phyloP scores from a whole-genome alignment of 1,140 invertebrate species.

The Drosophila busckii region DNA sequence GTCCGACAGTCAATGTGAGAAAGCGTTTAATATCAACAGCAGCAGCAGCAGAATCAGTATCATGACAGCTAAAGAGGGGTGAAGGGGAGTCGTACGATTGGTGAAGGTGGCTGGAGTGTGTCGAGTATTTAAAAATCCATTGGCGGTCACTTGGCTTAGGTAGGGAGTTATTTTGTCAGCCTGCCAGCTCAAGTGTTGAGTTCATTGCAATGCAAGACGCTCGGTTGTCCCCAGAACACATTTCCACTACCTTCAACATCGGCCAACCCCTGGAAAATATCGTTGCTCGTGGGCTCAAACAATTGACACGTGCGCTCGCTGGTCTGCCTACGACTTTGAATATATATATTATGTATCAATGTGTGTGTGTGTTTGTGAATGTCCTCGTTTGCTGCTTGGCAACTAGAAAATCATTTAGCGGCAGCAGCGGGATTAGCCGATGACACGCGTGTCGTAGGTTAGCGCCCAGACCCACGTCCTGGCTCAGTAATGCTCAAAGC shows the following conservation, averaged over 20 bases:
- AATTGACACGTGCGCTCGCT: slow-evolving; percentile 59
- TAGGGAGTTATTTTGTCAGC: slow-evolving; percentile 70
- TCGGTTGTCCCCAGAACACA: slow-evolving; percentile 21
- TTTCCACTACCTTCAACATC: slow-evolving; percentile 5
- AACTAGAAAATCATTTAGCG: slow-evolving; percentile 62
- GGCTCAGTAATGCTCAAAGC: slow-evolving; percentile 42
- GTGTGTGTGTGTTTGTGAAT: background rate
- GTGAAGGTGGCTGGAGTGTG: no score
- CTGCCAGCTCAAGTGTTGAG: slow-evolving; percentile 59
- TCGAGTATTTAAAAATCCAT: slow-evolving; percentile 74
- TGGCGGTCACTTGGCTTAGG: slow-evolving; percentile 67
- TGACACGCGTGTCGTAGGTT: slow-evolving; percentile 68
- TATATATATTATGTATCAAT: background rate
- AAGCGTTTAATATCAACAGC: slow-evolving; percentile 60
- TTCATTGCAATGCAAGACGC: slow-evolving; percentile 67
- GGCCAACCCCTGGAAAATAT: background rate
- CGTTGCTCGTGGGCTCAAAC: slow-evolving; percentile 21
- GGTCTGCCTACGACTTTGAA: slow-evolving; percentile 1
- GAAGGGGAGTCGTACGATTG: background rate
- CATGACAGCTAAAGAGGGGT: no score
- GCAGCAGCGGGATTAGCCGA: slow-evolving; percentile 68
- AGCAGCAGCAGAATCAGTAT: no score
- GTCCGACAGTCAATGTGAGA: slow-evolving; percentile 20
- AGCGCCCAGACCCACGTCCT: slow-evolving; percentile 24
- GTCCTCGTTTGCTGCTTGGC: slow-evolving; percentile 53